phyloP scores from a whole-genome alignment of 1,140 invertebrate genomes.

The Zaprionus tsacasi region DNA sequence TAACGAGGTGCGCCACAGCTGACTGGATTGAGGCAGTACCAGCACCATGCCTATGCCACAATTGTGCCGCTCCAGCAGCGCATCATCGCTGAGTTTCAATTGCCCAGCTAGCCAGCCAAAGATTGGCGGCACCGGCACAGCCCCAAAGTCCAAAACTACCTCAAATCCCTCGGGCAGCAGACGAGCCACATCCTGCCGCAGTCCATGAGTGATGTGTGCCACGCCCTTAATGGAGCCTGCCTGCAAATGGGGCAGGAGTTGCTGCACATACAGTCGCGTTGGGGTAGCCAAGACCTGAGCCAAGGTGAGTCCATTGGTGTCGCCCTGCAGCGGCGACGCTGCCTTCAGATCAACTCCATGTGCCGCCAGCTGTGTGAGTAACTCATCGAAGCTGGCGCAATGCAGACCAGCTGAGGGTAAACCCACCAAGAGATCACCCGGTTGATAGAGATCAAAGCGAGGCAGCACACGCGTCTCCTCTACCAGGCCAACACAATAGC shows the following conservation, averaged over 20 bases:
- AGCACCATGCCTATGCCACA: slow-evolving; percentile 96
- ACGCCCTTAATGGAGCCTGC: slow-evolving; percentile 91
- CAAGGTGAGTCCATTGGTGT: slow-evolving; percentile 40
- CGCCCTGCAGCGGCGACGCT: slow-evolving; percentile 43
- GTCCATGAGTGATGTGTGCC: slow-evolving; percentile 97
- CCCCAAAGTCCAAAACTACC: slow-evolving; percentile 89
- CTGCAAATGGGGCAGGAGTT: slow-evolving; percentile 90
- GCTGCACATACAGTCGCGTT: slow-evolving; percentile 95
- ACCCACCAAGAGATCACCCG: slow-evolving; percentile 92
- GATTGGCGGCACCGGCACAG: slow-evolving; percentile 90
- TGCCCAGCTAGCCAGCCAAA: slow-evolving; percentile 87
- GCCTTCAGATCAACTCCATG: slow-evolving; percentile 52
- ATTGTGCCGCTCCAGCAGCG: slow-evolving; percentile 95
- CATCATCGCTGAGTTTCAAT: slow-evolving; percentile 88
- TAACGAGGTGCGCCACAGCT: slow-evolving; percentile 56
- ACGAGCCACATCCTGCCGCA: slow-evolving; percentile 95
- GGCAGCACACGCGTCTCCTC: slow-evolving; percentile 90
- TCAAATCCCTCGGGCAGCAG: slow-evolving; percentile 88
- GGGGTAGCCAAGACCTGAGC: slow-evolving; percentile 92
- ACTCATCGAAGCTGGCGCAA: slow-evolving; percentile 95
- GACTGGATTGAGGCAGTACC: slow-evolving; percentile 85
- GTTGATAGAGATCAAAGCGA: slow-evolving; percentile 86
- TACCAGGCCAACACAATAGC: slow-evolving; percentile 95
- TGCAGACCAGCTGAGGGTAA: slow-evolving; percentile 93
- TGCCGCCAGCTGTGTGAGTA: slow-evolving; percentile 88